Base-by-base conservation (phyloP, 2,888 invertebrate genomes). In the Spilosoma lubricipeda region DNA sequence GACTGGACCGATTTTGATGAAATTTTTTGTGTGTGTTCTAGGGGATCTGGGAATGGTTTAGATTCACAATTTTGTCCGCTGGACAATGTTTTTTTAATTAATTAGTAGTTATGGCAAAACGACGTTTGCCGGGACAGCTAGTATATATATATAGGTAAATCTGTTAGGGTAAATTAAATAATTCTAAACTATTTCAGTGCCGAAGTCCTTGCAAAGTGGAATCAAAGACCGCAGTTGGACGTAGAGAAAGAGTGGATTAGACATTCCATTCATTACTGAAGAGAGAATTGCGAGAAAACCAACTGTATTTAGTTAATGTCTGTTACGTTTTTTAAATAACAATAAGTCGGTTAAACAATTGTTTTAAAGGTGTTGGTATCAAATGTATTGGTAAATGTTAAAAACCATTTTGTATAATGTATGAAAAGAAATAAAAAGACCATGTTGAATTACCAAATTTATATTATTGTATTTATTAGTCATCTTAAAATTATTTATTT, bases 121-220 rank as follows among this genome's bases (percentile, higher is more conserved):
- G n/a, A n/a, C n/a, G n/a, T n/a, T n/a, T n/a, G n/a, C n/a, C n/a
- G n/a, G n/a, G n/a, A n/a, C n/a, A n/a, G n/a, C n/a, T n/a, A n/a
- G n/a, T n/a, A n/a, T n/a, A n/a, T n/a, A n/a, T n/a, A n/a, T n/a
- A n/a, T n/a, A n/a, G 59, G 3, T 59, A 11, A 59, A 20, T 64
- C 11, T 18, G 9, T 30, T 20, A 33, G 0, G 18, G 5, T 23
- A 23, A 23, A 3, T 45, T 45, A 45, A 45, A 18, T 4, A n/a
- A 11, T 36, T 5, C 1, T 23, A 18, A 45, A 48, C 23, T 48
- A 67, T 86, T 83, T 67, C 84, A 90, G 90, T 39, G 77, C 81
- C 36, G 89, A 89, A 70, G 78, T 90, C 13, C 82, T 84, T 56
- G 80, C 83, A 36, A 87, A 81, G 80, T 90, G 90, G 89, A 82